Evolutionary conservation across 2,797 vertebrate species (phyloP).

Genomic region (Gallinago stenura): DNA sequence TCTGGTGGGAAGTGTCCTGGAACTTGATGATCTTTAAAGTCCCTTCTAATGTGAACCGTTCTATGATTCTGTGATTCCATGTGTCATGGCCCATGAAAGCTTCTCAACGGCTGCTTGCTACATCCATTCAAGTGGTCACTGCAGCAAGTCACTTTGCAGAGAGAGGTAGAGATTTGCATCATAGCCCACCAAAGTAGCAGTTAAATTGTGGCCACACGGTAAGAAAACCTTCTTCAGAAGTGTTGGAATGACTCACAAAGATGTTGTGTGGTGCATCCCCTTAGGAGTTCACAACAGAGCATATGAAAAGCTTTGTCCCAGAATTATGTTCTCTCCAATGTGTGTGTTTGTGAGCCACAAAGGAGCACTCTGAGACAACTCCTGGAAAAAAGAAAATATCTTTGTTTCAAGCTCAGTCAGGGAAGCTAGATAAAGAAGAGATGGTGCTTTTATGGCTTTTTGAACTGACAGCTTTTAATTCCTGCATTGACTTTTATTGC

Average conservation of each 20-base stretch:
- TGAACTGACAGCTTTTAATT: conserved; percentile 15
- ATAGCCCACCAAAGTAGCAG: neutral
- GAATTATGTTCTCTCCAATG: neutral
- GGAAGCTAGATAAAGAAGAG: neutral
- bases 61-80: neutral
- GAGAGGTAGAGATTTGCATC: neutral
- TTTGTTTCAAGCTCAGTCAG: neutral
- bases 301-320: conserved; percentile 10
- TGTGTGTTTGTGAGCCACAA: neutral
- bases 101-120: neutral
- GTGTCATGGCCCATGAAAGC: neutral
- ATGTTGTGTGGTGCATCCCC: neutral
- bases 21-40: too few relatives aligned
- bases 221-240: neutral
- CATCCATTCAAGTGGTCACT: neutral
- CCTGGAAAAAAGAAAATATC: neutral
- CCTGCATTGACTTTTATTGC: neutral
- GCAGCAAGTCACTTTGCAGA: neutral
- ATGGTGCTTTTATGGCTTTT: neutral
- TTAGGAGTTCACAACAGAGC: neutral
- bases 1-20: too few relatives aligned
- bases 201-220: neutral
- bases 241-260: neutral
- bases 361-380: neutral
- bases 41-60: too few relatives aligned